Percentiles rank a stretch among this genome's conserved stretches.
Evolutionary conservation across 1,140 invertebrate species (phyloP).

Genomic region (Pseudomyrmex pallidus): DNA sequence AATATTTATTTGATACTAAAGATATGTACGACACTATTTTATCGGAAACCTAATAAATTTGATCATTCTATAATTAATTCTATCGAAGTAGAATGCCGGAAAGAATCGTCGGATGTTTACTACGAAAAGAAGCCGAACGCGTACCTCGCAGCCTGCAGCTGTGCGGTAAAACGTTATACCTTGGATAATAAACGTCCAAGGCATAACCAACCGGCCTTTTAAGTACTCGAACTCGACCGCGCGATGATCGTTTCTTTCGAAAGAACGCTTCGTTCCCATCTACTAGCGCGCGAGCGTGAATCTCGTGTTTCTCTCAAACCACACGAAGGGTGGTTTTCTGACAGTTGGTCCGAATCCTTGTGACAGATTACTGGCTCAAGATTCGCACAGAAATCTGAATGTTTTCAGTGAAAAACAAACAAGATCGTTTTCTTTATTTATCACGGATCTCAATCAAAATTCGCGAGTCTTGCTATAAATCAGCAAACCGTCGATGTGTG

Average conservation of each 20-base stretch:
- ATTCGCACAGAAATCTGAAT: neutral
- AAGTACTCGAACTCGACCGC: neutral
- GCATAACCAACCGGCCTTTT: slow-evolving; percentile 19
- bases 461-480: neutral
- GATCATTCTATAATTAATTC: neutral
- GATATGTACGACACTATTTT: neutral
- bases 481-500: too few species aligned
- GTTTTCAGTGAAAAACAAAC: too few species aligned
- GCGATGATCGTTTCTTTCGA: neutral
- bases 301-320: neutral
- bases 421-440: too few species aligned
- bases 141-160: slow-evolving; percentile 62
- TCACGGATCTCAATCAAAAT: neutral
- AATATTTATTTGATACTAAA: neutral
- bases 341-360: neutral
- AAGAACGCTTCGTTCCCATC: neutral
- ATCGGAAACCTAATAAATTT: neutral
- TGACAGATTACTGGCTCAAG: neutral
- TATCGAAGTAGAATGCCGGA: neutral
- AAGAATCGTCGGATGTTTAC: neutral
- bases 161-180: slow-evolving; percentile 57
- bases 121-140: neutral
- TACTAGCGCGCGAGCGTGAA: neutral
- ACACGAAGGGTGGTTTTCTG: neutral
- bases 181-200: slow-evolving; percentile 72